Percentiles rank a stretch among this genome's conserved stretches.
Conservation (phyloP, 2,113 vertebrate species). For the Ceratotherium simum region DNA sequence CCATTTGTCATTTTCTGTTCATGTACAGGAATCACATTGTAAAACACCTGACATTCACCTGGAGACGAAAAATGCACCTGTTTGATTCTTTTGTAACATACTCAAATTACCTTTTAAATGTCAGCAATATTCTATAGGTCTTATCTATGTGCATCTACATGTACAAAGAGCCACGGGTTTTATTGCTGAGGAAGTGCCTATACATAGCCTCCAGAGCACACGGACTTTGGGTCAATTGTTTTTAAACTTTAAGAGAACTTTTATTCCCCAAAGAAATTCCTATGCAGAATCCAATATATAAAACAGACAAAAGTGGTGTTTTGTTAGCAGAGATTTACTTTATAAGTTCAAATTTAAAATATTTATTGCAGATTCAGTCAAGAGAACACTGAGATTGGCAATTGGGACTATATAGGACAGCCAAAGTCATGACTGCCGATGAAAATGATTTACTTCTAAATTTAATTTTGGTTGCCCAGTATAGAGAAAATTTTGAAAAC, state of each 20-base stretch:
- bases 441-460: not conserved
- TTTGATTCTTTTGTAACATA: not conserved
- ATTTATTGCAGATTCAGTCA: not conserved
- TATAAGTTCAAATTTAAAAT: conserved; percentile 15
- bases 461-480: not conserved
- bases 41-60: not conserved
- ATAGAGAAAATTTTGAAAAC: not conserved
- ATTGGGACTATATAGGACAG: not conserved
- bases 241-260: not conserved
- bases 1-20: not conserved
- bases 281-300: not conserved
- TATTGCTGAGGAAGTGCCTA: not conserved
- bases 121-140: not conserved
- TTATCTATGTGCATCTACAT: not conserved
- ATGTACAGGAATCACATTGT: not conserved
- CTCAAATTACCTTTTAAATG: not conserved
- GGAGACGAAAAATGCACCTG: not conserved
- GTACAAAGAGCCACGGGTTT: not conserved
- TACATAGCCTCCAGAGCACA: not conserved
- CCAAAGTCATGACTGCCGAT: not conserved
- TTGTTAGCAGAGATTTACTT: not conserved
- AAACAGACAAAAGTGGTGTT: not conserved
- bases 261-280: not conserved
- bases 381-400: not conserved
- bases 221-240: not conserved